Evolutionary conservation across 2,888 invertebrate species (phyloP).

Genomic region (Aphidius colemani): DNA sequence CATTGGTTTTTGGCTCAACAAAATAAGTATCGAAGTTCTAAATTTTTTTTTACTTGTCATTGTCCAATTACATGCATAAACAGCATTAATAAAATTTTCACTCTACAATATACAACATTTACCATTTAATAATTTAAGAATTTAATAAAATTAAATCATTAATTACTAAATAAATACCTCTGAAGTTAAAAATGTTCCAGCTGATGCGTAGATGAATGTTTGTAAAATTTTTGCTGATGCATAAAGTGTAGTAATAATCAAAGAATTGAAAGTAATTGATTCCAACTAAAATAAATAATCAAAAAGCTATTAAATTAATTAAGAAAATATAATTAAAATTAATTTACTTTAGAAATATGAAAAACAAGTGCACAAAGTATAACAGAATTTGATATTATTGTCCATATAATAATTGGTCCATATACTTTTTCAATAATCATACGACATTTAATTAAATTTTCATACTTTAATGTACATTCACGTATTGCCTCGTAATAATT

Average conservation of each 20-base stretch:
- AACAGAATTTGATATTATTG: slow-evolving; percentile 25
- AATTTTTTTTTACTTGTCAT: slow-evolving; percentile 5
- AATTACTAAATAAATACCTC: slow-evolving; percentile 11
- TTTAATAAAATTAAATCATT: no score
- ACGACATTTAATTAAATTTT: slow-evolving; percentile 8
- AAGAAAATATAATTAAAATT: no score
- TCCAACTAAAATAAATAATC: no score
- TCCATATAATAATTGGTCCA: slow-evolving; percentile 24
- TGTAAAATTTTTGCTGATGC: slow-evolving; percentile 29
- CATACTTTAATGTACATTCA: slow-evolving; percentile 11
- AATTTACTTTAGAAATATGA: slow-evolving; percentile 30
- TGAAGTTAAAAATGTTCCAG: slow-evolving; percentile 25
- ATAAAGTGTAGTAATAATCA: background rate
- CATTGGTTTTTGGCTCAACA: slow-evolving; percentile 25
- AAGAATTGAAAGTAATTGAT: no score
- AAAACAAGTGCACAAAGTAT: slow-evolving; percentile 30
- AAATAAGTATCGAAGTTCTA: slow-evolving; percentile 25
- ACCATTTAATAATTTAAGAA: no score
- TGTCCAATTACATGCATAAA: slow-evolving; percentile 20
- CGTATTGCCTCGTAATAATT: slow-evolving; percentile 7
- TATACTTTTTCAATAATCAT: slow-evolving; percentile 19
- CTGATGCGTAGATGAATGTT: slow-evolving; percentile 28
- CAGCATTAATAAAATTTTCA: slow-evolving; percentile 20
- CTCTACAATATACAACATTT: background rate
- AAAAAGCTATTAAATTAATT: no score